Evolutionary conservation across 2,113 vertebrate species (phyloP), one percentile per base, ranked within the genome.

Genomic region (Riparia riparia): DNA sequence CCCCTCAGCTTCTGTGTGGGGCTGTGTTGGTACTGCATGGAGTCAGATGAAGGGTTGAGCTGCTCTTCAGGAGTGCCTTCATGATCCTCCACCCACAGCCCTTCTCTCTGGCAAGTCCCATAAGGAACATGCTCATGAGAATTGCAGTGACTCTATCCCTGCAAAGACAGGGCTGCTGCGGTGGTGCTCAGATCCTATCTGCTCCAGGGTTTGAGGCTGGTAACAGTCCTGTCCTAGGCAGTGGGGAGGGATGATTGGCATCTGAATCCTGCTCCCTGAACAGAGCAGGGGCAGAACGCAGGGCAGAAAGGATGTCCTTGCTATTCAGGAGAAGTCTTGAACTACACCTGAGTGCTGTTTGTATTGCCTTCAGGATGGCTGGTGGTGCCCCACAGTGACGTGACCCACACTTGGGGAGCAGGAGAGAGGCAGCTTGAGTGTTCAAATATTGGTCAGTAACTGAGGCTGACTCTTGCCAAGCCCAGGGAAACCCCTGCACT

Each of bases 191-290:
- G 31, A 14, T n/a, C 32, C 6, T 6, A 1, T 24, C 37, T 79
- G 39, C 34, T 49, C 18, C 29, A 28, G 45, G 47, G 13, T 28
- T 28, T 31, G 34, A 37, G 58, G 11, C 34, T 29, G 17, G 6
- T 47, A 29, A 24, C 8, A 34, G 53, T 57, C 17, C 47, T 57
- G 57, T 10, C 15, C 1, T 7, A 47, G 76, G 51, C 39, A 41
- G 6, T 0, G 0, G 21, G 18, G 32, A 63, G 84, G 49, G 31
- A 24, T 70, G 9, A 15, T 6, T 10, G 12, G 39, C 4, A 18
- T 26, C 28, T 24, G 26, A 54, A 18, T 53, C 39, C 39, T 65
- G 19, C 20, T 69, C 24, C 60, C 14, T 69, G 21, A 20, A 8
- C 7, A 39, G 34, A 41, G 24, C 31, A 63, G 70, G 70, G 37